These are phyloP conservation scores for Xestoiulus laeticollis DNA, from an alignment of 2,888 invertebrate species.

Conservation along the genomic window DNA sequence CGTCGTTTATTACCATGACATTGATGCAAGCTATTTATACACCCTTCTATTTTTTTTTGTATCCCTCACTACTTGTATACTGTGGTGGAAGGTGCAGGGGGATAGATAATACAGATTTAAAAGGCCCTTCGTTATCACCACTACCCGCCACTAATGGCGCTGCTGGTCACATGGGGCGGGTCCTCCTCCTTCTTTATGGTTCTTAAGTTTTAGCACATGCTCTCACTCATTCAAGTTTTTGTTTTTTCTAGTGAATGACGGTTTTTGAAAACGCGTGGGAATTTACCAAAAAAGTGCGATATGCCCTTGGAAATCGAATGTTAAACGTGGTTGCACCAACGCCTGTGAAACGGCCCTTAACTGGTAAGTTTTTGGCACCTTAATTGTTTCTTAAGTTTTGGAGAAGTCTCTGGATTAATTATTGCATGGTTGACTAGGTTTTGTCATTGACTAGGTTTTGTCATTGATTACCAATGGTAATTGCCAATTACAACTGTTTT, in stretches of 20 bases:
- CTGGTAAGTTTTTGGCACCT: not conserved
- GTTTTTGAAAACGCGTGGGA: not conserved
- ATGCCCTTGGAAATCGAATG: not conserved
- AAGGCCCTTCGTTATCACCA: not conserved
- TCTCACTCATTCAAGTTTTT: not conserved
- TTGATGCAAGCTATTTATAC: conserved; percentile 13
- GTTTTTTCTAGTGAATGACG: not conserved
- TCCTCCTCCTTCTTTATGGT: not conserved
- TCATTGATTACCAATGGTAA: no score
- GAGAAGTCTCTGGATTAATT: no score
- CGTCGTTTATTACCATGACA: not conserved
- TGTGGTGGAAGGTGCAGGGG: not conserved
- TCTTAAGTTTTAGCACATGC: not conserved
- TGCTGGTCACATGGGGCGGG: not conserved
- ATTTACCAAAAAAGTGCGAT: not conserved
- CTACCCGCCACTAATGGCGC: not conserved
- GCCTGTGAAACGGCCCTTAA: not conserved
- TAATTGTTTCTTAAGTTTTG: no score
- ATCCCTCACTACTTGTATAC: not conserved
- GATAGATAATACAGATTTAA: not conserved
- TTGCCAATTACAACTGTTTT: no score
- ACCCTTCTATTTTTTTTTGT: not conserved
- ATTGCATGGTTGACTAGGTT: no score
- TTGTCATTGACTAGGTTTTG: no score
- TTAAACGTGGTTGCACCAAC: not conserved